Evolutionary conservation across 1,140 invertebrate genomes (phyloP), one percentile per base, ranked within the genome.

Genomic region (Agrypnia vestita): DNA sequence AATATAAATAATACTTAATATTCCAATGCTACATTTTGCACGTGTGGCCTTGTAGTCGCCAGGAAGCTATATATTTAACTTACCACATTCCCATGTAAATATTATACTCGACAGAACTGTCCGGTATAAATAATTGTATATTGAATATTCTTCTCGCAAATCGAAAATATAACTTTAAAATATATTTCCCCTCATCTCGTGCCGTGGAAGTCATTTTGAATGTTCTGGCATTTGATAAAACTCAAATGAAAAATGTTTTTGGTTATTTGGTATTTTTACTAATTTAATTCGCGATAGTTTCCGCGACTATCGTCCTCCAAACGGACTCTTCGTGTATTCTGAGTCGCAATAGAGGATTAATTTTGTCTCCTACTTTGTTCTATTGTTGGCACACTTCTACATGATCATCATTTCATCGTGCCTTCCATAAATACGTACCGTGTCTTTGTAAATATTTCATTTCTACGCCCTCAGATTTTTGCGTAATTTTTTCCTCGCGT

Each of bases 341-440:
- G 21, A 64, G 61, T 64, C 61, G 35, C 61, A 13, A 35, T 43
- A 64, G 3, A 25, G 10, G 35, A 64, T 64, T 64, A 64, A 64
- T 35, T 64, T 51, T 51, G 49, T 51, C 49, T 15, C 49, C 25
- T 35, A 17, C 15, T 11, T 59, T 59, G 6, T 59, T 56, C 53
- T 21, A 59, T 59, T 59, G 55, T 59, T 59, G 55, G 55, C 55
- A 59, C 55, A 21, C 55, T 59, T 21, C 21, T 59, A 15, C 10
- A 59, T 11, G 55, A 21, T 19, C 6, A 55, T 17, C 19, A 59
- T 59, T 59, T 59, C 21, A 17, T 21, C 55, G 17, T 59, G 55
- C 15, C 55, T 59, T 11, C 17, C 9, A 59, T 59, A 59, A 59
- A 59, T 59, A 10, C n/a, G 55, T 19, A 10, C 1, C 15, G 1